Percentiles rank a stretch among this genome's conserved stretches.
Evolutionary conservation across 2,888 invertebrate genomes (phyloP).

Genomic region (Drosophila austrosaltans): DNA sequence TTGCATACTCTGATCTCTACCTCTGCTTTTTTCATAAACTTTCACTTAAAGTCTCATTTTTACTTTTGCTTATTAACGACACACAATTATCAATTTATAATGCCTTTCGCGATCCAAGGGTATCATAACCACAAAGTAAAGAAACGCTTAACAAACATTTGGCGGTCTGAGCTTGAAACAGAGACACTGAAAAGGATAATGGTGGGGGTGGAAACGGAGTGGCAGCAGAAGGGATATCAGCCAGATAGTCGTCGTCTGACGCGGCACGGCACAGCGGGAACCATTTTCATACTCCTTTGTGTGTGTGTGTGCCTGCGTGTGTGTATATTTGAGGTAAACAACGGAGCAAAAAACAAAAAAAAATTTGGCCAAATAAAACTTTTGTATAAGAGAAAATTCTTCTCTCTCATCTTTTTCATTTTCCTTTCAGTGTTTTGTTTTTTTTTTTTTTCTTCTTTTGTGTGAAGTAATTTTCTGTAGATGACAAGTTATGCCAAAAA

Average conservation of each 20-base stretch:
- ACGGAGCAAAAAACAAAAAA: conserved; percentile 24
- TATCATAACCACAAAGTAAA: conserved; percentile 9
- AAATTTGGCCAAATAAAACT: conserved; percentile 33
- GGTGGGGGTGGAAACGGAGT: conserved; percentile 15
- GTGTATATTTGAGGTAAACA: conserved; percentile 32
- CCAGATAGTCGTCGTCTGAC: conserved; percentile 54
- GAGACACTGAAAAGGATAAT: conserved; percentile 15
- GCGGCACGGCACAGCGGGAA: conserved; percentile 30
- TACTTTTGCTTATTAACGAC: background rate
- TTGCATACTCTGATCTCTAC: too few relatives aligned
- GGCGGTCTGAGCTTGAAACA: conserved; percentile 1
- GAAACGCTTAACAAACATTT: conserved; percentile 12
- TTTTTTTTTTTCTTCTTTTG: conserved; percentile 28
- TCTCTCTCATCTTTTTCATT: conserved; percentile 10
- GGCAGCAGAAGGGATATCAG: conserved; percentile 24
- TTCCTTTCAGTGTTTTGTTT: background rate
- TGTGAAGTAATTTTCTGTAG: conserved; percentile 55
- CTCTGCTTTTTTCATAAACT: too few relatives aligned
- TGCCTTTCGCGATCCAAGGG: background rate
- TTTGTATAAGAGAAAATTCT: conserved; percentile 15
- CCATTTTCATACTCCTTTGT: conserved; percentile 12
- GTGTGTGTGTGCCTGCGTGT: conserved; percentile 7
- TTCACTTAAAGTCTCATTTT: too few relatives aligned
- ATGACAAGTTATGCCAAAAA: conserved; percentile 69
- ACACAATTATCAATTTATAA: background rate